A percentile compares a stretch with the other conserved stretches of the same genome.
Evolutionary conservation across 2,797 vertebrate genomes (phyloP).

Genomic region (Tokudaia muenninki): DNA sequence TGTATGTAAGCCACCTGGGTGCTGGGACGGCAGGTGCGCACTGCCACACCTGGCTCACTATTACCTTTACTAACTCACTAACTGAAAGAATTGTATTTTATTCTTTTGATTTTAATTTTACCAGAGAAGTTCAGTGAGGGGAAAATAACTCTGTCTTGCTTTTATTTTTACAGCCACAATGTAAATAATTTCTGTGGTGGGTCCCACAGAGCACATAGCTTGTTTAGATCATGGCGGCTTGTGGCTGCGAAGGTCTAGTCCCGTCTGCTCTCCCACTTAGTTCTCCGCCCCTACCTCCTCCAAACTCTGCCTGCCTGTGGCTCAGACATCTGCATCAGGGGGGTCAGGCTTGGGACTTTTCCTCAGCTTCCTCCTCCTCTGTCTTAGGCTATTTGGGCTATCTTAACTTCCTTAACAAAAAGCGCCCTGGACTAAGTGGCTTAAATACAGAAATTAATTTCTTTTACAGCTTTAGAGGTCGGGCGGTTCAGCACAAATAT

Average conservation of each 20-base stretch:
- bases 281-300: too few species aligned
- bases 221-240: background rate
- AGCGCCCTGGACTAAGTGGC: background rate
- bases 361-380: background rate
- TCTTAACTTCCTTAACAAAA: background rate
- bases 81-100: background rate
- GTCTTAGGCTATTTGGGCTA: background rate
- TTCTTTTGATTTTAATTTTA: slow-evolving; percentile 9
- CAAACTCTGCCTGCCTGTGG: background rate
- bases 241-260: background rate
- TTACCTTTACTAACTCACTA: background rate
- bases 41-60: background rate
- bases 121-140: background rate
- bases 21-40: background rate
- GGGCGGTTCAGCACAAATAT: background rate
- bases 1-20: background rate
- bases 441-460: background rate
- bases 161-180: background rate
- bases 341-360: background rate
- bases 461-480: background rate
- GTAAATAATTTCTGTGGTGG: slow-evolving; percentile 28
- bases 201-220: background rate
- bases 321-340: background rate
- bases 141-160: background rate
- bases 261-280: background rate